Evolutionary conservation across 1,140 invertebrate species (phyloP), one percentile per base, ranked within the genome.

Genomic region (Dendrolimus punctatus): DNA sequence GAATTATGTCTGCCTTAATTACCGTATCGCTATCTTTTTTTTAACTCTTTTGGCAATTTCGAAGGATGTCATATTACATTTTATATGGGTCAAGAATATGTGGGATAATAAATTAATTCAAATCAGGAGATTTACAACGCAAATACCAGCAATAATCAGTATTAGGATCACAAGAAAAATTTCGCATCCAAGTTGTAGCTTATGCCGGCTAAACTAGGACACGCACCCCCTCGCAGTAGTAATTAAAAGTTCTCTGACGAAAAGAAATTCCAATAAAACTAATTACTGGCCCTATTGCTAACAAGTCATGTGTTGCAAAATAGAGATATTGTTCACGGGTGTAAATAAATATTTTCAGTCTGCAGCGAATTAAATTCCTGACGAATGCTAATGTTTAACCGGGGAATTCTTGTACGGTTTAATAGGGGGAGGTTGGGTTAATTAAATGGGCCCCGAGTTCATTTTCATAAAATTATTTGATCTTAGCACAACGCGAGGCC

Each of bases 391-490:
- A 83, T 83, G 75, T 82, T 82, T 80, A 76, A 78, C 78, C 66
- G 72, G 74, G 71, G 76, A 80, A 79, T 83, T 83, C 76, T 83
- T 82, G 76, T 80, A 74, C 77, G 80, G 62, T 78, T 80, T 73
- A 76, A 78, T 69, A 62, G 78, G 77, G 58, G 78, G 73, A 74
- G 73, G 68, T 72, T 63, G 69, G 73, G 78, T 82, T 83, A 82
- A 85, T 83, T 85, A 83, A 85, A 85, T 82, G 76, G 73, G 70
- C 71, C 64, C 62, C 57, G 77, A 73, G 66, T 83, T 79, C 67
- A 74, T 80, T 85, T 85, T 78, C 71, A 62, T 75, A 70, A 76
- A 83, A 85, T 83, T 81, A 83, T 85, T 83, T 82, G 82, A 84
- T 77, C 71, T 80, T 71, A 57, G 65, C 57, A 63, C 73, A 71